phyloP scores from a whole-genome alignment of 2,113 vertebrate genomes.

The Chloroceryle aenea region DNA sequence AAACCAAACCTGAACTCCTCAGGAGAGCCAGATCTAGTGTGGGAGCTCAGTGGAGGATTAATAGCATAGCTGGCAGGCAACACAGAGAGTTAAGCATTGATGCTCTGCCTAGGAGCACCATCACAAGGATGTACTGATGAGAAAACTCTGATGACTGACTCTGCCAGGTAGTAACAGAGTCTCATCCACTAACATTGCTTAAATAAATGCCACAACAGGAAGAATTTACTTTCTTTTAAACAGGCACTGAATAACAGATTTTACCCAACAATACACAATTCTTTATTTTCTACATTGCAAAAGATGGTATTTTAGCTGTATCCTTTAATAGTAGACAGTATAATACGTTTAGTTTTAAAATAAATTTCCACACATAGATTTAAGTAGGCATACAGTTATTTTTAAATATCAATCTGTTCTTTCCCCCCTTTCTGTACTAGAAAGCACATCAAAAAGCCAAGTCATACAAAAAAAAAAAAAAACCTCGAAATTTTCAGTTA shows the following conservation, averaged over 20 bases:
- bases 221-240: background rate
- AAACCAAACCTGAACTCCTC: background rate
- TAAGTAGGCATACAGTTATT: background rate
- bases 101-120: background rate
- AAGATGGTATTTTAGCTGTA: background rate
- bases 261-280: background rate
- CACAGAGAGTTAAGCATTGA: background rate
- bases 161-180: background rate
- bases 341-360: background rate
- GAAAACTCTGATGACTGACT: background rate
- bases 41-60: background rate
- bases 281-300: background rate
- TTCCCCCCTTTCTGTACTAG: background rate
- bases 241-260: background rate
- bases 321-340: background rate
- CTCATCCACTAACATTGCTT: background rate
- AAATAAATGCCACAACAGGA: background rate
- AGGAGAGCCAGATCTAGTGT: background rate
- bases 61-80: background rate
- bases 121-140: background rate
- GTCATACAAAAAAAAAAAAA: background rate
- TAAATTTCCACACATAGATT: background rate
- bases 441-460: background rate
- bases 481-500: background rate
- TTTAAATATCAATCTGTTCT: background rate